Evolutionary conservation across 2,888 invertebrate species (phyloP), one percentile per base, ranked within the genome.

Genomic region (Stramonita haemastoma): DNA sequence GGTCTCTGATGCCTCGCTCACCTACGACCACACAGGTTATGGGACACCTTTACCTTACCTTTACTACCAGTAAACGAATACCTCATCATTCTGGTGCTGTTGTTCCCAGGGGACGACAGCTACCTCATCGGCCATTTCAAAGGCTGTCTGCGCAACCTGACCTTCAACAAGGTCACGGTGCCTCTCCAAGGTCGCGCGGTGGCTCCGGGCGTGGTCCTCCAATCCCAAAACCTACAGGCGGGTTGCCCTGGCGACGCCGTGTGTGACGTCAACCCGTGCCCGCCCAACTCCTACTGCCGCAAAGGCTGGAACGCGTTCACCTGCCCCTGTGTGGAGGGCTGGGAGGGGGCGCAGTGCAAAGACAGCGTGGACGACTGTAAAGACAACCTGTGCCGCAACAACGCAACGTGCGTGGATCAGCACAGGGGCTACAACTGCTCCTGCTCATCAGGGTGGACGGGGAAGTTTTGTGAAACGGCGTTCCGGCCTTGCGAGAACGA

Each of bases 91-190:
- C 46, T 46, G 8, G 46, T 46, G 8, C 46, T 46, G 46, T 46
- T 46, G 46, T 46, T 92, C 92, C 66, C 92, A 95, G 95, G 93
- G 13, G 91, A 92, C 57, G 87, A 92, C 11, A 90, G 90, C 19
- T 91, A 90, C 57, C 87, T 94, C 73, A 90, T 94, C 70, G 94
- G 94, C 17, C 92, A 91, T 86, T 93, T 94, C 91, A 93, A 95
- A 86, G 95, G 95, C 11, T 95, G 95, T 91, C 46, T 95, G 0
- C 91, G 93, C 56, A 92, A 93, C 73, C 46, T 95, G 15, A 92
- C 90, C 56, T 94, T 95, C 87, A 94, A 95, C 90, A 89, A 92
- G 15, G 87, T 90, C 22, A 81, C 79, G 26, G 46, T 95, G 34
- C 90, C 91, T 26, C 92, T 88, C 32, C 79, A 85, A 46, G n/a